phyloP scores from a whole-genome alignment of 2,888 invertebrate species.

The Mythimna pallens region DNA sequence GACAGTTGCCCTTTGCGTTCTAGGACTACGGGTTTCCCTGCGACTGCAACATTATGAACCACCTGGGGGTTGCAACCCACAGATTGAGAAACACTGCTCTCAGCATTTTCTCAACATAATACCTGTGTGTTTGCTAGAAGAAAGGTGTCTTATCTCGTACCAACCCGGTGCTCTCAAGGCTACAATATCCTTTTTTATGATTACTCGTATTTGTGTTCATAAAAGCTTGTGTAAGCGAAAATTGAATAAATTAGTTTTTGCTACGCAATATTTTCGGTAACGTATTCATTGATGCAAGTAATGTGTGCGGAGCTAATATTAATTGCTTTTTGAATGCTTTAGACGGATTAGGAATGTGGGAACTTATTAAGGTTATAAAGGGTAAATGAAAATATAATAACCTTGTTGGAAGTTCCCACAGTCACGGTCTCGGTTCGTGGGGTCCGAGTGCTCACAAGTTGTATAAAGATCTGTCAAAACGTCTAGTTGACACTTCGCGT shows the following conservation, averaged over 20 bases:
- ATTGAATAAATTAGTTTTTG: constrained; percentile 51
- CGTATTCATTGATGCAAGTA: constrained; percentile 22
- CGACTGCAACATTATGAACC: too few relatives aligned
- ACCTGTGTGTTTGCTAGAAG: not conserved
- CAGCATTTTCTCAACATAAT: not conserved
- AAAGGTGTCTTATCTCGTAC: not conserved
- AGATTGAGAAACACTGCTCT: too few relatives aligned
- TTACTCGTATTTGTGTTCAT: constrained; percentile 18
- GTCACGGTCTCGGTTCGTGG: too few relatives aligned
- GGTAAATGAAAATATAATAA: not conserved
- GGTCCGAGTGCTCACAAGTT: too few relatives aligned
- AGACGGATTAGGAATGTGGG: not conserved
- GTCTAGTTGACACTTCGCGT: too few relatives aligned
- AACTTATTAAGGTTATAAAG: not conserved
- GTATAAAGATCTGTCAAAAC: too few relatives aligned
- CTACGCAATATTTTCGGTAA: constrained; percentile 30
- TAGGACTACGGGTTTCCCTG: too few relatives aligned
- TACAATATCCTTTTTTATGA: not conserved
- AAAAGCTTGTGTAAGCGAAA: constrained; percentile 36
- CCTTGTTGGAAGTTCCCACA: too few relatives aligned
- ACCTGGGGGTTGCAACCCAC: too few relatives aligned
- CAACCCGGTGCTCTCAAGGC: constrained; percentile 8
- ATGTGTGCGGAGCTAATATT: constrained; percentile 15
- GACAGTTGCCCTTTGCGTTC: too few relatives aligned
- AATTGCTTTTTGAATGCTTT: constrained; percentile 52